A percentile compares a stretch with the other conserved stretches of the same genome.
phyloP scores from a whole-genome alignment of 2,113 vertebrate genomes.

The Halichoeres trimaculatus region DNA sequence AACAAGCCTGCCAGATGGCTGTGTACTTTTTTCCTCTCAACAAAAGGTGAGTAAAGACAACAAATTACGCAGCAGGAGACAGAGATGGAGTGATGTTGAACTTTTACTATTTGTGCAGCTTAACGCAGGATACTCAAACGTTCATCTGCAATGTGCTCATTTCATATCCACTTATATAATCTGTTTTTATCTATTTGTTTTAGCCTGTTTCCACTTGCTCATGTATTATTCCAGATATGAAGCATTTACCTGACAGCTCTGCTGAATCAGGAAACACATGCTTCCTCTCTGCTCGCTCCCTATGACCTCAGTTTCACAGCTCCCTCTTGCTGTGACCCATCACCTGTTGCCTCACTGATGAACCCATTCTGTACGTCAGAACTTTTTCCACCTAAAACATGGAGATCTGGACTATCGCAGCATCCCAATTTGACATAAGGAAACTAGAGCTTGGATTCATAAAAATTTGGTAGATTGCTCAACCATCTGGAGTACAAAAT shows the following conservation, averaged over 20 bases:
- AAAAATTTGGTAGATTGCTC: too few species aligned
- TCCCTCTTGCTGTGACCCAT: not conserved
- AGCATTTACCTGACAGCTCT: conserved; percentile 52
- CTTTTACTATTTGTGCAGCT: not conserved
- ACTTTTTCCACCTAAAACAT: not conserved
- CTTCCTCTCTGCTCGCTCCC: conserved; percentile 67
- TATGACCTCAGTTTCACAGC: conserved; percentile 38
- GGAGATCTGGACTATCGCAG: too few species aligned
- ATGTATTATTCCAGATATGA: conserved; percentile 60
- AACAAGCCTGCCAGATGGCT: conserved; percentile 47
- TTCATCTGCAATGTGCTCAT: conserved; percentile 9
- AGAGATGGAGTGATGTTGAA: not conserved
- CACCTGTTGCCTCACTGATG: not conserved
- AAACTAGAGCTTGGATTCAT: too few species aligned
- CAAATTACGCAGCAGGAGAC: not conserved
- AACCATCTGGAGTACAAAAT: too few species aligned
- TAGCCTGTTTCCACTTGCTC: conserved; percentile 45
- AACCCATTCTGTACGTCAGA: not conserved
- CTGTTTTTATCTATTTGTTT: conserved; percentile 53
- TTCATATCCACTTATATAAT: too few species aligned
- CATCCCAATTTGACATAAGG: too few species aligned
- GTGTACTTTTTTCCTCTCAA: not conserved
- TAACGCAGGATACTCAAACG: conserved; percentile 26
- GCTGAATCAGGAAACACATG: conserved; percentile 60
- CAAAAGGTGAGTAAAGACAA: conserved; percentile 8